These are phyloP conservation scores for Ailurus styani DNA, from an alignment of 2,113 vertebrate species.

Conservation along the genomic window DNA sequence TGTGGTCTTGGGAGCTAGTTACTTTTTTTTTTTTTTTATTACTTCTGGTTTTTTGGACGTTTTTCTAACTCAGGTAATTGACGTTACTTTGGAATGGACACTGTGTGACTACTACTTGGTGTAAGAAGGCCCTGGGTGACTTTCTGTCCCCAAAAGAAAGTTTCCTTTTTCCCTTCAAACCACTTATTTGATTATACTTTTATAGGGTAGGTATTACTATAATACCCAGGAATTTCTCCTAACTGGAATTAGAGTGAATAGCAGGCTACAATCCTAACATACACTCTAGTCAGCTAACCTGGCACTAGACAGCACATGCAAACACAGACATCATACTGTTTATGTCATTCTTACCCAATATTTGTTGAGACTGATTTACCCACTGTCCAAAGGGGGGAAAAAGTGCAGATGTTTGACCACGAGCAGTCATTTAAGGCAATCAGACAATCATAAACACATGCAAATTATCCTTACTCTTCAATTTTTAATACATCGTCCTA, in stretches of 20 bases:
- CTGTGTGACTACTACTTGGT: neutral
- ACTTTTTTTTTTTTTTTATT: neutral
- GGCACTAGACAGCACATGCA: neutral
- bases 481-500: neutral
- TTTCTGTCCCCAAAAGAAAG: conserved; percentile 4
- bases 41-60: conserved; percentile 7
- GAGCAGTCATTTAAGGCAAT: conserved; percentile 28
- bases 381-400: neutral
- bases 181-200: conserved; percentile 33
- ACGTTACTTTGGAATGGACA: conserved; percentile 32
- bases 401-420: neutral
- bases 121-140: neutral
- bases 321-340: conserved; percentile 4
- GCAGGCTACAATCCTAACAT: neutral
- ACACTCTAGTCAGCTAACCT: neutral
- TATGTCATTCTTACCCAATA: neutral
- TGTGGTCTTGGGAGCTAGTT: conserved; percentile 40
- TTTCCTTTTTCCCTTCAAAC: neutral
- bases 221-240: conserved; percentile 36
- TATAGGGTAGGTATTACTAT: conserved; percentile 23
- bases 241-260: conserved; percentile 41
- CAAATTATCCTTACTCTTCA: conserved; percentile 9
- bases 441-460: conserved; percentile 35
- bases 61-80: conserved; percentile 42
- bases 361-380: conserved; percentile 15